Evolutionary conservation across 2,113 vertebrate species (phyloP), one percentile per base, ranked within the genome.

Genomic region (Osmerus mordax): DNA sequence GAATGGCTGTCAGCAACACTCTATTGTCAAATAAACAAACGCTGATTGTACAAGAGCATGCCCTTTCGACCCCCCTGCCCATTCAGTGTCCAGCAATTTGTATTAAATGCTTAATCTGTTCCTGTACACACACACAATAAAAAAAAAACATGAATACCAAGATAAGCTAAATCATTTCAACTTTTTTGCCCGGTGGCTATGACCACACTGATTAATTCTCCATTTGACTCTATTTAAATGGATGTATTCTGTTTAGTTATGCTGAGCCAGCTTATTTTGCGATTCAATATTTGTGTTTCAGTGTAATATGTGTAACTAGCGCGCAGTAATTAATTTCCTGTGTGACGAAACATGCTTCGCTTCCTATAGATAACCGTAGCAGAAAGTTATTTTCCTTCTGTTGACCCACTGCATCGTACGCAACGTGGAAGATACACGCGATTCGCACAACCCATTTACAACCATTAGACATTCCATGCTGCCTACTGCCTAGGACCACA

Each of bases 81-180:
- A 81, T 75, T 69, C 73, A 62, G 67, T 74, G 73, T 71, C 29
- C 25, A 56, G 6, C 18, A 65, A 89, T 90, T 86, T 87, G 80
- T 84, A 90, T 89, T 41, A 78, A 89, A 86, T 87, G 77, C 58
- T 69, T 78, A 84, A 86, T 83, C 74, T 69, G 80, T 85, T 87
- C 79, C 82, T 77, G 76, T 80, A 73, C 67, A 82, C 72, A 74
- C 60, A 75, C 41, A 47, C 41, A 73, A 74, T 54, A 75, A 9
- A 47, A 28, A 1, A 28, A 80, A 87, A 86, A 87, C 70, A 86
- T 78, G 83, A 85, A 76, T 67, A 83, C 76, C 80, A 72, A 87
- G 84, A 88, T 86, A 85, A 89, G 82, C 79, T 78, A 73, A 86
- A 81, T 75, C 64, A 80, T 83, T 82, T 77, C 67, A 81, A 53